Percentiles rank a stretch among this genome's conserved stretches.
Conservation (phyloP, 1,140 invertebrate species). For the Drosophila kohkoa region DNA sequence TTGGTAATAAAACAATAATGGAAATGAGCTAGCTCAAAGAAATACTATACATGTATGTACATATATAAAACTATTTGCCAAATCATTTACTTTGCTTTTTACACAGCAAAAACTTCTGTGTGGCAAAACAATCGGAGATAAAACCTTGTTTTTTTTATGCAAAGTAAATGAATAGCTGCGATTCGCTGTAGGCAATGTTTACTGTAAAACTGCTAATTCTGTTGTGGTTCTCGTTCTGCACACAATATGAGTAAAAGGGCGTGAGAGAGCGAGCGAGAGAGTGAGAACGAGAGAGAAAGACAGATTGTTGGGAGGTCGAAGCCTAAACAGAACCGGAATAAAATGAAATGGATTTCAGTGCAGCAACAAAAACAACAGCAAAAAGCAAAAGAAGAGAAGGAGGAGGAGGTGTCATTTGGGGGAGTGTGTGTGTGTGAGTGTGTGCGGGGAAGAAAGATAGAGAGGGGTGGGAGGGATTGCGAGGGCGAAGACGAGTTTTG, state of each 20-base stretch:
- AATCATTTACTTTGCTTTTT: no score
- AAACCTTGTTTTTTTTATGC: not conserved
- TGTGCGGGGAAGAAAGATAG: no score
- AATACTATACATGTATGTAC: no score
- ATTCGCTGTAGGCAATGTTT: conserved; percentile 2
- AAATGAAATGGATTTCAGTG: conserved; percentile 58
- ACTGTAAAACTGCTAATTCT: conserved; percentile 28
- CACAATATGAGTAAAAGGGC: conserved; percentile 7
- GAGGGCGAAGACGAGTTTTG: conserved; percentile 13
- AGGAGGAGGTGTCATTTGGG: conserved; percentile 14
- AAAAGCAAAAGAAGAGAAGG: not conserved
- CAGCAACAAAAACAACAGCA: conserved; percentile 18
- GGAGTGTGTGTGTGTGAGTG: not conserved
- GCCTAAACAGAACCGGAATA: conserved; percentile 46
- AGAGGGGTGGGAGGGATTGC: not conserved
- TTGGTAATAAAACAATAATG: no score
- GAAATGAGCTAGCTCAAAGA: no score
- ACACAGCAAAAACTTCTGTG: no score
- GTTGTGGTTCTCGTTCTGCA: conserved; percentile 37
- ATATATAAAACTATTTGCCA: no score
- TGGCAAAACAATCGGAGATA: no score
- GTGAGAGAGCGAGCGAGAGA: not conserved
- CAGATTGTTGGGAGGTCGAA: conserved; percentile 3
- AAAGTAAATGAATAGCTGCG: not conserved
- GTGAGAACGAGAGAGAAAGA: not conserved